Percentiles rank a stretch among this genome's conserved stretches.
Conservation (phyloP, 2,888 invertebrate genomes). For the Hecatera dysodea region DNA sequence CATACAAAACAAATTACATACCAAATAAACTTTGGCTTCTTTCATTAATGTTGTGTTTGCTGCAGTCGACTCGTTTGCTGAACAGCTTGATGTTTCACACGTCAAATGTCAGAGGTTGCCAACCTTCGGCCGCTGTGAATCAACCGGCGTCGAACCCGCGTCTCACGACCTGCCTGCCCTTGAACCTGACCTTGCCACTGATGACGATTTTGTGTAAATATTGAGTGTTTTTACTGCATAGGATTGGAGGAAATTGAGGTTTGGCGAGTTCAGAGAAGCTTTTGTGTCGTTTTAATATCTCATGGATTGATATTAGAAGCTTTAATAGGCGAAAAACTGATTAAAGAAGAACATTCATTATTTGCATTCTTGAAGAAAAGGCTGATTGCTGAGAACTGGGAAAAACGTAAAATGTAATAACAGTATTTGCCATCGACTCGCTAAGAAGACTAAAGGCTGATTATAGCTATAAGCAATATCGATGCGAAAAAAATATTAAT, state of each 20-base stretch:
- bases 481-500: background rate
- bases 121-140: constrained; percentile 82
- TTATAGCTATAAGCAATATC: background rate
- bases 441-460: background rate
- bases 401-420: no score
- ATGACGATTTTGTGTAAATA: constrained; percentile 67
- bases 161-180: constrained; percentile 81
- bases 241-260: constrained; percentile 10
- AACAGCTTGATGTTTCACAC: constrained; percentile 58
- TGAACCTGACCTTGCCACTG: constrained; percentile 70
- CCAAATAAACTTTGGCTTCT: constrained; percentile 19
- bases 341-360: background rate
- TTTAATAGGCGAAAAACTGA: background rate
- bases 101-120: constrained; percentile 83
- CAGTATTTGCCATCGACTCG: no score
- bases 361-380: background rate
- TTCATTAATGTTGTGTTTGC: constrained; percentile 47
- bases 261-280: constrained; percentile 8
- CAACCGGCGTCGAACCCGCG: constrained; percentile 77
- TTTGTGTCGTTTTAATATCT: background rate
- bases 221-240: constrained; percentile 28
- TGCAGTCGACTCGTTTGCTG: constrained; percentile 48
- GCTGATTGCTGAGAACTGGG: no score
- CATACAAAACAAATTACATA: constrained; percentile 11
- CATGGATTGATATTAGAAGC: background rate